Conservation (phyloP, 1,140 invertebrate genomes). For the Tenebrio molitor region DNA sequence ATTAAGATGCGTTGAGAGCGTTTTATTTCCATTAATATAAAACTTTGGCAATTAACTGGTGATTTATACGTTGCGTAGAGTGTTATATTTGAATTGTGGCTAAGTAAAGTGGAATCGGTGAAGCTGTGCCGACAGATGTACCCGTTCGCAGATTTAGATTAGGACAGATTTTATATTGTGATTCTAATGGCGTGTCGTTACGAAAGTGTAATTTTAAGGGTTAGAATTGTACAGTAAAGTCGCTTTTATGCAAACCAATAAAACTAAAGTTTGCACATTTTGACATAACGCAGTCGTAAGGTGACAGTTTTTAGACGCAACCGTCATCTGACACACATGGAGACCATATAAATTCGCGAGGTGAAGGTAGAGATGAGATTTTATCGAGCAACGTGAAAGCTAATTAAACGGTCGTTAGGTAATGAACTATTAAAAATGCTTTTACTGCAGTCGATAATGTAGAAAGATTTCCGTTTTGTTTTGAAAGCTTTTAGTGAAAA, state of each 20-base stretch:
- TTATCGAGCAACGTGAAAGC: too few relatives aligned
- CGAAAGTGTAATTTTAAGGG: slow-evolving; percentile 17
- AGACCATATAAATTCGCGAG: too few relatives aligned
- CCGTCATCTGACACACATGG: too few relatives aligned
- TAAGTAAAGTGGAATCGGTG: not conserved
- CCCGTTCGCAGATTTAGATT: slow-evolving; percentile 33
- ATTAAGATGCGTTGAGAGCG: not conserved
- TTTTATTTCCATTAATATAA: slow-evolving; percentile 22
- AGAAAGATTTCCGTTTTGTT: slow-evolving; percentile 10
- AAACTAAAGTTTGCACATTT: not conserved
- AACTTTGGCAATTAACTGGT: slow-evolving; percentile 3
- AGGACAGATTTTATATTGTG: slow-evolving; percentile 20
- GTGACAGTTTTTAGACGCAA: slow-evolving; percentile 14
- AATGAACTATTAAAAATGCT: slow-evolving; percentile 10
- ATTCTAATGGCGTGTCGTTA: slow-evolving; percentile 26
- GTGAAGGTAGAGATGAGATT: too few relatives aligned
- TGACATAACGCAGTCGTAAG: slow-evolving; percentile 1
- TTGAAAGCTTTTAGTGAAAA: slow-evolving; percentile 11
- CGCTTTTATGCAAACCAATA: not conserved
- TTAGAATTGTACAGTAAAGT: not conserved
- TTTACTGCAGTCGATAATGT: slow-evolving; percentile 2
- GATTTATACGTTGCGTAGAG: slow-evolving; percentile 10
- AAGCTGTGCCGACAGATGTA: slow-evolving; percentile 9
- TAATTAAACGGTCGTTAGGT: too few relatives aligned
- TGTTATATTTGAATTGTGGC: slow-evolving; percentile 18